Conservation (phyloP, 2,797 vertebrate species). For the Pteronotus mesoamericanus region DNA sequence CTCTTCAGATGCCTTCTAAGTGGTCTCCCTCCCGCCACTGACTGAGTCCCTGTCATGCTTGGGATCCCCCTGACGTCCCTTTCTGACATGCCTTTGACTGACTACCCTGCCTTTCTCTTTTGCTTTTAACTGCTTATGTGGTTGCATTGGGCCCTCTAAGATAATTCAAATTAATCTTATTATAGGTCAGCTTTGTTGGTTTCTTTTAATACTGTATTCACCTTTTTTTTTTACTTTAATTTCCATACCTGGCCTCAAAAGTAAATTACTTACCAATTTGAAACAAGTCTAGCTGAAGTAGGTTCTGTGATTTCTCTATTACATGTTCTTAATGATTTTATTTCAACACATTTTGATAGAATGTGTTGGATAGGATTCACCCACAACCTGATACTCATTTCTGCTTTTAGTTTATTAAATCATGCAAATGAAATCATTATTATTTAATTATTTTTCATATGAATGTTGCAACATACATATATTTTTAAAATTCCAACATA, state of each 20-base stretch:
- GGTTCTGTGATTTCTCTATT: neutral
- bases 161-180: neutral
- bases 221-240: neutral
- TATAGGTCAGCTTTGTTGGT: neutral
- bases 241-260: neutral
- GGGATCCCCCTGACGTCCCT: neutral
- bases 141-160: neutral
- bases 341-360: neutral
- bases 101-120: neutral
- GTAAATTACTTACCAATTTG: neutral
- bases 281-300: neutral
- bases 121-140: neutral
- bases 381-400: neutral
- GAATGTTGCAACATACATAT: neutral
- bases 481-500: neutral
- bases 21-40: neutral
- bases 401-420: neutral
- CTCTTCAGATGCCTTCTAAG: neutral
- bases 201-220: neutral
- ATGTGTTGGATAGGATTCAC: neutral
- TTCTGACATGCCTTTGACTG: neutral
- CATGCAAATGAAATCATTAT: neutral
- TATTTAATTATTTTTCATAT: neutral
- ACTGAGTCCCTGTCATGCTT: neutral
- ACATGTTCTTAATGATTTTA: neutral